These are phyloP conservation scores for Conomelus anceps DNA, from an alignment of 2,888 invertebrate genomes.

Conservation along the genomic window DNA sequence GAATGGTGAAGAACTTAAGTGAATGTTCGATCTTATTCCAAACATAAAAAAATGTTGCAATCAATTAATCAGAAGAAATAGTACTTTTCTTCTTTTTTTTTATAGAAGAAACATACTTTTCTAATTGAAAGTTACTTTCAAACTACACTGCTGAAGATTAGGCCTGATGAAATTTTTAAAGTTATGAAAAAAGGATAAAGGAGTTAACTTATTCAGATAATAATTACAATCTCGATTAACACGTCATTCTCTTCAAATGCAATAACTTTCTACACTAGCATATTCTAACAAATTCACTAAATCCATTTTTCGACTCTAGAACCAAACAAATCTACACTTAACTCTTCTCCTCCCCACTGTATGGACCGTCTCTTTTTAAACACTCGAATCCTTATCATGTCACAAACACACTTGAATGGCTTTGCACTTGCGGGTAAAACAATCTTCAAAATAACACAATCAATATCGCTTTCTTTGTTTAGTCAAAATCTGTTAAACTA, in stretches of 20 bases:
- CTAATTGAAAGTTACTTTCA: background rate
- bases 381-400: background rate
- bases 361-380: background rate
- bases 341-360: background rate
- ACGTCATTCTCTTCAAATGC: background rate
- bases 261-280: background rate
- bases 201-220: background rate
- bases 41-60: background rate
- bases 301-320: background rate
- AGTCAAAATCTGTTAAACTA: too few relatives aligned
- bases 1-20: background rate
- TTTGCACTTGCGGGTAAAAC: background rate
- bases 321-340: background rate
- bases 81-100: too few relatives aligned
- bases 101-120: background rate
- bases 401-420: background rate
- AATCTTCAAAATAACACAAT: background rate
- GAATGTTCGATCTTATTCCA: background rate
- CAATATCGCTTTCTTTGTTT: background rate
- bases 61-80: background rate
- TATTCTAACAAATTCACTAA: background rate
- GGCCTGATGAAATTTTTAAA: background rate
- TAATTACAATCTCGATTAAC: background rate
- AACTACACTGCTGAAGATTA: background rate
- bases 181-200: background rate